Evolutionary conservation across 2,797 vertebrate genomes (phyloP).

Genomic region (Taenioides sp.): DNA sequence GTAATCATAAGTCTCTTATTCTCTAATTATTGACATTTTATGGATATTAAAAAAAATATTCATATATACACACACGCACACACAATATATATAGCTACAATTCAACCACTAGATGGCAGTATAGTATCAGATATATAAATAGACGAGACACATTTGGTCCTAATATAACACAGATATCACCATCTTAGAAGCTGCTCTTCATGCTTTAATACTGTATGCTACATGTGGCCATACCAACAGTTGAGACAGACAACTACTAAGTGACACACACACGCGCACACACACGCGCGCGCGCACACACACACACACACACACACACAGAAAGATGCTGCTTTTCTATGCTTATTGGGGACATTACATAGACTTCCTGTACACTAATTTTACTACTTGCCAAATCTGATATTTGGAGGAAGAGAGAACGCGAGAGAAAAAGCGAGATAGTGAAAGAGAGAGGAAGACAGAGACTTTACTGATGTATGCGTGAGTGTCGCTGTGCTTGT

Average conservation of each 20-base stretch:
- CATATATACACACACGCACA: too few species aligned
- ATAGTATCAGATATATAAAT: constrained; percentile 17
- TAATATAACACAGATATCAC: neutral
- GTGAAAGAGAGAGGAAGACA: constrained; percentile 1
- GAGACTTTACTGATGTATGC: neutral
- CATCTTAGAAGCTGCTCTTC: neutral
- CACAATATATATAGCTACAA: too few species aligned
- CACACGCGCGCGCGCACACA: constrained; percentile 29
- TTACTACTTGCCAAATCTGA: too few species aligned
- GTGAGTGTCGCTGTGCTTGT: neutral
- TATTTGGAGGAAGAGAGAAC: too few species aligned
- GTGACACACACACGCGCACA: constrained; percentile 31
- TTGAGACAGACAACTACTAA: constrained; percentile 15
- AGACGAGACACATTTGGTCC: neutral
- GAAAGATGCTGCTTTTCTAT: too few species aligned
- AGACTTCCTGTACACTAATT: too few species aligned
- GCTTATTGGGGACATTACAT: too few species aligned
- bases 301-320: constrained; percentile 21
- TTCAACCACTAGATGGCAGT: constrained; percentile 67
- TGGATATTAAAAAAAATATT: too few species aligned
- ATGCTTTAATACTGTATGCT: neutral
- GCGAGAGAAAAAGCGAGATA: neutral
- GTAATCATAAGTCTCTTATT: too few species aligned
- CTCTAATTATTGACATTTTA: neutral
- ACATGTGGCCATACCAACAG: constrained; percentile 28